Conservation (phyloP, 2,113 vertebrate species). For the human region DNA sequence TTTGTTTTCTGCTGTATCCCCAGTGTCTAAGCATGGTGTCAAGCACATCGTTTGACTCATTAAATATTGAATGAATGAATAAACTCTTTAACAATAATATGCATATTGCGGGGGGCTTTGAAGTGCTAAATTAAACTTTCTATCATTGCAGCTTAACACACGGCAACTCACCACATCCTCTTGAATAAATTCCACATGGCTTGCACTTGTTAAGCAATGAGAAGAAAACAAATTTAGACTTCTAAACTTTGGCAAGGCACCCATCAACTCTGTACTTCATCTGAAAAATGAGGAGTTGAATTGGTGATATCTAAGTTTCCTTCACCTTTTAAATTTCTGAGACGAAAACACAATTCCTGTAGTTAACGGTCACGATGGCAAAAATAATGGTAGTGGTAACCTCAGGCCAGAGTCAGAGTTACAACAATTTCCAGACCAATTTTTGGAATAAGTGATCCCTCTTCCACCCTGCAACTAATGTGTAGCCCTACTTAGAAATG, state of each 20-base stretch:
- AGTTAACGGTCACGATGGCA: background rate
- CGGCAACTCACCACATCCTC: background rate
- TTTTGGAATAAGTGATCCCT: background rate
- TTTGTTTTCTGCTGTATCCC: background rate
- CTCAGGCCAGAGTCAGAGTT: background rate
- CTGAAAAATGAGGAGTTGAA: background rate
- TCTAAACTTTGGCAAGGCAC: background rate
- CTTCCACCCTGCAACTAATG: background rate
- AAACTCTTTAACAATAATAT: background rate
- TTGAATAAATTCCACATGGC: background rate
- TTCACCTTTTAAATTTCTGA: background rate
- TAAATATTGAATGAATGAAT: constrained; percentile 45
- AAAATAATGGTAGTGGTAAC: background rate
- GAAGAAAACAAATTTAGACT: background rate
- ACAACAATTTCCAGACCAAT: background rate
- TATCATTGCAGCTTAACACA: background rate
- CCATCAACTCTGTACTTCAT: background rate
- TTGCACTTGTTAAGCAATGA: background rate
- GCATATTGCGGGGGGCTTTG: background rate
- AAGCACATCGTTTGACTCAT: background rate
- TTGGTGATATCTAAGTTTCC: background rate
- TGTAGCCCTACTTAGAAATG: background rate
- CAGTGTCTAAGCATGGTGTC: background rate
- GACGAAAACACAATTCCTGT: background rate
- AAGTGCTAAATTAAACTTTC: constrained; percentile 43